These are phyloP conservation scores for Carterocephalus palaemon DNA, from an alignment of 2,888 invertebrate species.

Conservation along the genomic window DNA sequence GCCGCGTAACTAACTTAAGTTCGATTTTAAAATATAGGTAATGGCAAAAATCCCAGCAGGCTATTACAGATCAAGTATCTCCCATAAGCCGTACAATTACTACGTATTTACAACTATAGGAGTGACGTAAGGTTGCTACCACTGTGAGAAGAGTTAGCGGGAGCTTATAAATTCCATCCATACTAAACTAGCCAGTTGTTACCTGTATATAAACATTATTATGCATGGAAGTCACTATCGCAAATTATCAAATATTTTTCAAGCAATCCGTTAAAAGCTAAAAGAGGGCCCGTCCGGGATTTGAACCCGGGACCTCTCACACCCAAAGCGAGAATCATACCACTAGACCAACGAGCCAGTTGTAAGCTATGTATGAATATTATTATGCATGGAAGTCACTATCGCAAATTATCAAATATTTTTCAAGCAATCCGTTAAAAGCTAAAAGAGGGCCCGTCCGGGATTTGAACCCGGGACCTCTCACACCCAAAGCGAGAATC, in stretches of 20 bases:
- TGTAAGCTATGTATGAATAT: too few relatives aligned
- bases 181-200: too few relatives aligned
- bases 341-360: conserved; percentile 78
- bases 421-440: too few relatives aligned
- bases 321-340: conserved; percentile 80
- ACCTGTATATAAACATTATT: too few relatives aligned
- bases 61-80: conserved; percentile 52
- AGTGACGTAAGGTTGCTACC: conserved; percentile 13
- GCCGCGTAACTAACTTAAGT: too few relatives aligned
- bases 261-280: not conserved
- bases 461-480: conserved; percentile 81
- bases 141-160: not conserved
- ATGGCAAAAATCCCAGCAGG: not conserved
- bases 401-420: too few relatives aligned
- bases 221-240: too few relatives aligned
- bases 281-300: conserved; percentile 76
- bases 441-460: conserved; percentile 71
- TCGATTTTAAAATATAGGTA: too few relatives aligned
- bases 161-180: too few relatives aligned
- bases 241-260: too few relatives aligned
- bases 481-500: conserved; percentile 81
- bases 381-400: too few relatives aligned
- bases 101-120: conserved; percentile 48
- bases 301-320: conserved; percentile 80
- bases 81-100: conserved; percentile 50